Base-by-base conservation (phyloP, 2,888 invertebrate species). In the Schizotus pectinicornis region DNA sequence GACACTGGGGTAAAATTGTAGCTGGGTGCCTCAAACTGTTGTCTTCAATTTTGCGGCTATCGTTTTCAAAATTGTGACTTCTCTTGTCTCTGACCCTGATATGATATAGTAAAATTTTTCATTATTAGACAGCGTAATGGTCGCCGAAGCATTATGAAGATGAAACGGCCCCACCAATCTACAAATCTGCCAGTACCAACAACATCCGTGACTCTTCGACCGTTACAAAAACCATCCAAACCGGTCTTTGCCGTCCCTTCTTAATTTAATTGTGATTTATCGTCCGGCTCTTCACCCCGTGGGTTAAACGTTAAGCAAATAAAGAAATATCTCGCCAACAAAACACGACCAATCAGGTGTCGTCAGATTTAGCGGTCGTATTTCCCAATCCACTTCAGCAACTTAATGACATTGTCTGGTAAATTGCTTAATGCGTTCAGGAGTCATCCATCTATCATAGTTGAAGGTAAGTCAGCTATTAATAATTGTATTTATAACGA, bases 401-500 rank as follows among this genome's bases (percentile, higher is more conserved):
- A 38, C 11, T 39, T 39, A 39, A 39, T 39, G 39, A 12, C n/a
- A 39, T 39, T 39, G 39, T 39, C 34, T 34, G 33, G 33, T 33
- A 46, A 34, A 46, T 31, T 13, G 31, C 8, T 6, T 13, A 31
- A 13, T 12, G 12, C 34, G 13, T 54, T 50, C 41, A 49, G 39
- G 38, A 64, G 49, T 56, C 58, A 65, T 61, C 55, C 59, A 64
- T 60, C 54, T 51, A 60, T 70, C 68, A 68, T 68, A 68, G 69
- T 64, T 62, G 61, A 65, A 73, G 73, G 72, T 73, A 73, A 74
- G 68, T 74, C 73, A 68, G 63, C 72, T 72, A 73, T 74, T 70
- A 73, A 74, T 75, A 74, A 75, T 75, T 69, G 69, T 70, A 69
- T 72, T 74, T 74, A 74, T 67, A 67, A 71, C 68, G 69, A 67